Conservation (phyloP, 1,140 invertebrate species). For the Drosophila saltans region DNA sequence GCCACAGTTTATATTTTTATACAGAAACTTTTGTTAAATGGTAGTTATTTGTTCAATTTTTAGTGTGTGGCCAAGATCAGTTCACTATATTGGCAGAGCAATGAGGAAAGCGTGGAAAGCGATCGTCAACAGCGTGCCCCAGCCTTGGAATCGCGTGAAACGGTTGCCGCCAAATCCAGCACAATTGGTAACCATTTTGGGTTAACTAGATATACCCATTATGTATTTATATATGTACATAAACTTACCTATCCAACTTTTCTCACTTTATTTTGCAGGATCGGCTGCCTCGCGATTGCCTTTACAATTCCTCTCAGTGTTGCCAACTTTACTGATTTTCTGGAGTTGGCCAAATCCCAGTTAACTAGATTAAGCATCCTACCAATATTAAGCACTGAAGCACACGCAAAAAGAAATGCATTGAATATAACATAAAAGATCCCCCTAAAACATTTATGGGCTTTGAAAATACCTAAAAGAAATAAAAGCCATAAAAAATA, state of each 20-base stretch:
- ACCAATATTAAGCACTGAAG: not conserved
- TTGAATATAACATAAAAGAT: not conserved
- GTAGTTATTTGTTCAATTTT: not conserved
- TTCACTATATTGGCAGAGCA: conserved; percentile 91
- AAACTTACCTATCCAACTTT: not conserved
- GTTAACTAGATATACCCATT: not conserved
- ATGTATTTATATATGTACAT: not conserved
- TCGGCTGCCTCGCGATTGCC: conserved; percentile 41
- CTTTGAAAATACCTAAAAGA: not conserved
- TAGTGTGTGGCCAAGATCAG: conserved; percentile 93
- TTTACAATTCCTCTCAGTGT: conserved; percentile 43
- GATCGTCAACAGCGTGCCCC: conserved; percentile 86
- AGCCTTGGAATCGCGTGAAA: conserved; percentile 87
- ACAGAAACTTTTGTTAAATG: too few relatives aligned
- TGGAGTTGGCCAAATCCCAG: conserved; percentile 54
- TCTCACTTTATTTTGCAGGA: conserved; percentile 13
- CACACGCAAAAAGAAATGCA: not conserved
- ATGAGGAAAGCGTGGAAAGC: conserved; percentile 92
- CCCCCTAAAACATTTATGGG: conserved; percentile 7
- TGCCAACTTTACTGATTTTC: conserved; percentile 32
- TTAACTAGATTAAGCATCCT: conserved; percentile 51
- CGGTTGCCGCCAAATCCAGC: conserved; percentile 83
- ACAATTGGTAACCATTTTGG: conserved; percentile 82
- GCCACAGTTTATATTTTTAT: not conserved
- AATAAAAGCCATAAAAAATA: not conserved